phyloP scores from a whole-genome alignment of 1,140 invertebrate species.

The Drosophila guanche region DNA sequence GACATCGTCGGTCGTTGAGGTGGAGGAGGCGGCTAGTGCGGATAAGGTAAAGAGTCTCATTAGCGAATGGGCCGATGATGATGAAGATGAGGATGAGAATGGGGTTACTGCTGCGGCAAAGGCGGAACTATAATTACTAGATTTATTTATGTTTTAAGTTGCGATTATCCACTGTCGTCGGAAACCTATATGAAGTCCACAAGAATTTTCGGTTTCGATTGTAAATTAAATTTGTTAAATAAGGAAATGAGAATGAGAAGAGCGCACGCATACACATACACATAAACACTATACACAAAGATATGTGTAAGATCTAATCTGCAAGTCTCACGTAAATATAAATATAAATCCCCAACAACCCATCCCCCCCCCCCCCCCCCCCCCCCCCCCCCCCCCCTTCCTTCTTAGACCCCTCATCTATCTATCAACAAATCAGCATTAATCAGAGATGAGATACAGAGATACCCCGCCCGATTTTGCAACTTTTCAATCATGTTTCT shows the following conservation, averaged over 20 bases:
- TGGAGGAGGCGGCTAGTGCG: constrained; percentile 20
- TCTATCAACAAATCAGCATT: constrained; percentile 4
- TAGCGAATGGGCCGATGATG: constrained; percentile 79
- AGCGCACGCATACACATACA: constrained; percentile 18
- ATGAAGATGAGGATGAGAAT: constrained; percentile 76
- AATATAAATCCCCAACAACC: constrained; percentile 29
- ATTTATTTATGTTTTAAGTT: constrained; percentile 82
- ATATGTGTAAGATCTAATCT: constrained; percentile 46
- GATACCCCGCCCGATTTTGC: constrained; percentile 15
- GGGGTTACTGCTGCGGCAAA: constrained; percentile 70
- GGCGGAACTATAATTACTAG: constrained; percentile 75
- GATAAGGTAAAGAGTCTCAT: constrained; percentile 77
- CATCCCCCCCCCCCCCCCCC: no score
- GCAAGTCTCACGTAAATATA: constrained; percentile 38
- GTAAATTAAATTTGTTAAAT: constrained; percentile 68
- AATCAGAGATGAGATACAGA: constrained; percentile 37
- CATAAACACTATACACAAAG: constrained; percentile 7
- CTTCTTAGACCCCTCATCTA: constrained; percentile 5
- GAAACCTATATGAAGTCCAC: constrained; percentile 9
- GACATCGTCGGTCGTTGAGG: neutral
- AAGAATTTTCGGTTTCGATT: constrained; percentile 68
- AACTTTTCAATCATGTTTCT: constrained; percentile 27
- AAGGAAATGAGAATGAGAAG: constrained; percentile 20
- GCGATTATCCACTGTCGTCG: constrained; percentile 27
- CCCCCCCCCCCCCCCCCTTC: no score